Evolutionary conservation across 2,797 vertebrate genomes (phyloP), one percentile per base, ranked within the genome.

Genomic region (Molossus alvarezi): DNA sequence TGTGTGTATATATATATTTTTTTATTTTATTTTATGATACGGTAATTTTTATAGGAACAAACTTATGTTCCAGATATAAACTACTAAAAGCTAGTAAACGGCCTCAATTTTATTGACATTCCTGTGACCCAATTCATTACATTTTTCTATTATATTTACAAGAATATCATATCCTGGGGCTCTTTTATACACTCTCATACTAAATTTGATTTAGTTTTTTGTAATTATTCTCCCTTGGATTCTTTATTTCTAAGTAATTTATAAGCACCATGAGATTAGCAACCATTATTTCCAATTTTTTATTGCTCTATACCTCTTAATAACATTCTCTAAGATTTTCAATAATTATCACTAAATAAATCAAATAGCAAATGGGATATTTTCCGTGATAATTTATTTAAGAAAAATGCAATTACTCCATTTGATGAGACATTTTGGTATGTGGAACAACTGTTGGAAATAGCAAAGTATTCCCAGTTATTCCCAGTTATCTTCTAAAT

Each of bases 401-500:
- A 58, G 15, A 91, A 88, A 88, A 69, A 81, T 57, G 37, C 17
- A 81, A 41, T 64, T 51, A 18, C 12, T 95, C 5, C 14, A 77
- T 51, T 57, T 77, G 21, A 65, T 58, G 10, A 64, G 15, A 8
- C 62, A 71, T 29, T 58, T 84, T 0, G 87, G 15, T 27, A 89
- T 84, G 95, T 92, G 37, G 91, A 72, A 53, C 62, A 82, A 20
- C 29, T 64, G 37, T 67, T 64, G 67, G 29, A 75, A 97, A 95
- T 23, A 48, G 12, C 3, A 90, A 0, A 29, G 55, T 73, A 37
- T 33, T n/a, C n/a, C n/a, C n/a, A n/a, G 17, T 83, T 93, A 62
- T 96, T 86, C 82, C 51, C 62, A 69, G 73, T 92, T 95, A 92
- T 87, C 21, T 75, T 73, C 18, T 67, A 87, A 83, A 6, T 64